Percentiles rank a stretch among this genome's conserved stretches.
phyloP scores from a whole-genome alignment of 2,113 vertebrate species.

The Blennius ocellaris region DNA sequence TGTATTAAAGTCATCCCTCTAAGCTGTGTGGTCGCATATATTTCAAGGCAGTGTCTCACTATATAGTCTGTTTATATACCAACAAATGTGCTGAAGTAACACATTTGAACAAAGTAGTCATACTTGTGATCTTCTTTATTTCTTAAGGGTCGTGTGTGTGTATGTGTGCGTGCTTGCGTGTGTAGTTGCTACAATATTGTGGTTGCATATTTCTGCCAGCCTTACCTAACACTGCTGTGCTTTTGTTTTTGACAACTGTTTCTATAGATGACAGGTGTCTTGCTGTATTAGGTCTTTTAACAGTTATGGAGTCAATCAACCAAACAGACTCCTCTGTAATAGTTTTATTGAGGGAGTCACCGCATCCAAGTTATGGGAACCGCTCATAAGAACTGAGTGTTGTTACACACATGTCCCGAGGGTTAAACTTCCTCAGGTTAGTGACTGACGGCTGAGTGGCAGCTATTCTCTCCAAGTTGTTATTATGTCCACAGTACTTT shows the following conservation, averaged over 20 bases:
- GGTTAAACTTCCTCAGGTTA: conserved; percentile 36
- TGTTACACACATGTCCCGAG: conserved; percentile 36
- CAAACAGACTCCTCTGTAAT: conserved; percentile 14
- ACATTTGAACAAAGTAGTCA: background rate
- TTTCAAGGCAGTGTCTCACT: background rate
- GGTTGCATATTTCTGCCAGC: conserved; percentile 23
- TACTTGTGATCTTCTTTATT: background rate
- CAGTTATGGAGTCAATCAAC: conserved; percentile 29
- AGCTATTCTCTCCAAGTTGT: conserved; percentile 39
- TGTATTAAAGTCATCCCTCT: background rate
- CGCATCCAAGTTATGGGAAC: conserved; percentile 53
- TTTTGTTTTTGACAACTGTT: conserved; percentile 59
- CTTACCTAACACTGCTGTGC: conserved; percentile 16
- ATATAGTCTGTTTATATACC: background rate
- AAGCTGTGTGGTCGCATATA: background rate
- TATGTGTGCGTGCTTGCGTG: no score
- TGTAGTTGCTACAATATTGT: background rate
- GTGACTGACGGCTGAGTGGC: conserved; percentile 40
- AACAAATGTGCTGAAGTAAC: background rate
- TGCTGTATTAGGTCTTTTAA: conserved; percentile 31
- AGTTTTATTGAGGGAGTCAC: conserved; percentile 24
- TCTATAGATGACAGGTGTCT: conserved; percentile 60
- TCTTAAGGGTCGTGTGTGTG: no score
- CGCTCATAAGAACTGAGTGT: background rate
- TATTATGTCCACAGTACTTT: conserved; percentile 45